phyloP scores from a whole-genome alignment of 2,113 vertebrate species.

The Corythaeola cristata region DNA sequence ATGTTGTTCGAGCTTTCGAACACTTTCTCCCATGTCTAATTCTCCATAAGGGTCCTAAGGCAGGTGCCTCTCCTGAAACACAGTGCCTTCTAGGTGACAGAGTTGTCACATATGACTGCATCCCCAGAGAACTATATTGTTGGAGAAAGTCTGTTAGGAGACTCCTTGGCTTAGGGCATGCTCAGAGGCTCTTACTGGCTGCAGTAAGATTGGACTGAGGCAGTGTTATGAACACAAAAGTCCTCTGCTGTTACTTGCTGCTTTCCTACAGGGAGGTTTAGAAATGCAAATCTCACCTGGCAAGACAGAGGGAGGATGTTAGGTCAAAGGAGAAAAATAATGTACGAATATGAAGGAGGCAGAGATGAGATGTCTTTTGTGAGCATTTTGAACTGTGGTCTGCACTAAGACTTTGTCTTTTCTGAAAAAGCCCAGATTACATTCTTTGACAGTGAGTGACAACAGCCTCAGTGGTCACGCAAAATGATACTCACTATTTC shows the following conservation, averaged over 20 bases:
- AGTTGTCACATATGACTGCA: neutral
- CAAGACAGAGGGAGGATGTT: neutral
- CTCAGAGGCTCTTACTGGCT: neutral
- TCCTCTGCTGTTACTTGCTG: neutral
- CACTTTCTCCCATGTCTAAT: neutral
- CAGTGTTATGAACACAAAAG: neutral
- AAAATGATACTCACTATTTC: neutral
- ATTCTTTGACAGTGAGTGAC: neutral
- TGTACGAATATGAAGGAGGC: neutral
- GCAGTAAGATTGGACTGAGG: neutral
- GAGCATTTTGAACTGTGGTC: neutral
- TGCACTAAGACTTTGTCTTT: neutral
- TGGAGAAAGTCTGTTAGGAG: neutral
- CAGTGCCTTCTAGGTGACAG: neutral
- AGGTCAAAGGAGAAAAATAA: constrained; percentile 12
- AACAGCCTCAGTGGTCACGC: neutral
- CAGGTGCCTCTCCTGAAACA: neutral
- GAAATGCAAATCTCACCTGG: neutral
- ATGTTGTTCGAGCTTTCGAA: neutral
- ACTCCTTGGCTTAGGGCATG: neutral
- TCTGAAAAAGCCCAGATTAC: neutral
- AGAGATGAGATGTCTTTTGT: neutral
- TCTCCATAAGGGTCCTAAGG: neutral
- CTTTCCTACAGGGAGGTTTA: neutral
- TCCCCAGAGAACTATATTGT: neutral